Evolutionary conservation across 2,113 vertebrate genomes (phyloP), one percentile per base, ranked within the genome.

Genomic region (Myodes glareolus): DNA sequence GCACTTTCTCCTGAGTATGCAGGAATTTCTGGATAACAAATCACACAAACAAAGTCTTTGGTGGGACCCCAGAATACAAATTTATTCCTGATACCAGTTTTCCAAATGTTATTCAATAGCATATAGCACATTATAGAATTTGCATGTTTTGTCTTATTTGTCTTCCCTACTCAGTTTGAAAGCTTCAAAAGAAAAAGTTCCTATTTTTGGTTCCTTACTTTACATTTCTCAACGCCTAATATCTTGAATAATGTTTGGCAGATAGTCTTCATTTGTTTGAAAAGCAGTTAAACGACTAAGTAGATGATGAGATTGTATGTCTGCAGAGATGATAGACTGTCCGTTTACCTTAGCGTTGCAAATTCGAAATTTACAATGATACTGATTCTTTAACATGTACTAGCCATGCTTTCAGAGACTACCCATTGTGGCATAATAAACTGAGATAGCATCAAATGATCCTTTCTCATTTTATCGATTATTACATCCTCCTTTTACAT

Each of bases 401-500:
- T 1, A 13, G 27, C 10, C 7, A 52, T 23, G 61, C 52, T 52
- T 87, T 61, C 39, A 52, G 61, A 52, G 61, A 36, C 29, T 88
- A 85, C 5, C 11, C 63, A 85, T 7, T 33, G 7, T 17, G 31
- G 14, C 29, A 36, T 17, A 36, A 4, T 23, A 7, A 1, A 55
- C 14, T 61, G 36, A 84, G 17, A 31, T n/a, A 72, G 1, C 33
- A 16, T 68, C 45, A 96, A 42, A 63, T 50, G 33, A 23, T 3
- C 50, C 92, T 45, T 10, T n/a, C 8, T 81, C 47, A 42, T 91
- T 14, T 55, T 81, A 27, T 1, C 10, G 10, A 6, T 78, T 58
- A 77, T 9, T 63, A 1, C 1, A 42, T 19, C 1, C 36, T 67
- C 9, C 1, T 12, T 14, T 61, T 31, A 14, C 1, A 25, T 25